Base-by-base conservation (phyloP, 2,888 invertebrate genomes). In the Caprella mutica region DNA sequence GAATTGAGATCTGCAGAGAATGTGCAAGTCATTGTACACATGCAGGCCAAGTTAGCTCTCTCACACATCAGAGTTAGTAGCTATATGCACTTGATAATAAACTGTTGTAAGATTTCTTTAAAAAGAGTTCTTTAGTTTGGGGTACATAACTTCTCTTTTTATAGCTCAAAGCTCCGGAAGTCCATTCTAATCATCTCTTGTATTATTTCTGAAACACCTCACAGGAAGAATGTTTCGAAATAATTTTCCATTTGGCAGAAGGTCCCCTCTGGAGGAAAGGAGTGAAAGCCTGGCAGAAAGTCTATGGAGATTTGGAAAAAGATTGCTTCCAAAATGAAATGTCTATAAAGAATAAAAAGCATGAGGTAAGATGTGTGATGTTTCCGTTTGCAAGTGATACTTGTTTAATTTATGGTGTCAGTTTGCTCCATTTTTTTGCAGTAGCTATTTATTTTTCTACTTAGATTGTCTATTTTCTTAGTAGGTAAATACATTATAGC, bases 191-290 rank as follows among this genome's bases (percentile, higher is more conserved):
- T 21, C 21, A 5, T 19, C 9, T 3, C 26, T 21, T 38, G 9
- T 35, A 14, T 38, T 6, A 21, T 38, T 52, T 19, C 8, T 4
- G 26, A 17, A 4, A 17, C 19, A 17, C 14, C 35, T 19, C 14
- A 14, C 43, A 64, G 64, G 64, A 64, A 27, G 33, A 60, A 12
- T 60, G 58, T 35, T 64, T 64, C 52, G 51, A 58, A 26, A 40
- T 42, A 17, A 42, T 64, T 3, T 64, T 53, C 53, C 48, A 58
- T 29, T 44, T 60, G 29, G 64, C 50, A 5, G 48, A 55, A 19
- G 27, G 30, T 12, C 60, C 55, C 21, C 58, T 59, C 24, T 64
- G 64, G 64, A 48, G 39, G 26, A 64, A 64, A 53, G 64, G 60
- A 2, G 51, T 58, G 38, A 30, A 19, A 35, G 64, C 58, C 17